Evolutionary conservation across 2,888 invertebrate genomes (phyloP).

Genomic region (Drosophila meridionalis): DNA sequence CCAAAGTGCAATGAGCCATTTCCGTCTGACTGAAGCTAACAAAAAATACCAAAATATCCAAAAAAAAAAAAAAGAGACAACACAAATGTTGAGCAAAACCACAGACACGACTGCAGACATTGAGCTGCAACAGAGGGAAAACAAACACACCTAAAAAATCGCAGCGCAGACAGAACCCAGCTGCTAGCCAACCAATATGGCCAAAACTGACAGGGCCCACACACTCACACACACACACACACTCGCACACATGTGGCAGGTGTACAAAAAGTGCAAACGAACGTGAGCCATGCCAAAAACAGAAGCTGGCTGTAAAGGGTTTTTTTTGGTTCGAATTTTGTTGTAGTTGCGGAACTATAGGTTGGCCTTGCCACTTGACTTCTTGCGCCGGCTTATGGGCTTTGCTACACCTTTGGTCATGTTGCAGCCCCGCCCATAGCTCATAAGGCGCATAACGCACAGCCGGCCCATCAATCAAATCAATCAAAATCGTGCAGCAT

Average conservation of each 20-base stretch:
- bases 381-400: conserved; percentile 55
- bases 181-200: conserved; percentile 67
- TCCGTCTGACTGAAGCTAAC: conserved; percentile 40
- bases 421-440: conserved; percentile 60
- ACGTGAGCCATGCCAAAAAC: conserved; percentile 25
- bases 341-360: conserved; percentile 6
- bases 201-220: conserved; percentile 66
- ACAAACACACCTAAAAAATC: conserved; percentile 10
- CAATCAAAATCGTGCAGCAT: conserved; percentile 68
- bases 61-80: conserved; percentile 40
- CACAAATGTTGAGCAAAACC: conserved; percentile 77
- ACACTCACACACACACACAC: conserved; percentile 24
- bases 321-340: conserved; percentile 36
- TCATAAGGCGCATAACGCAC: conserved; percentile 52
- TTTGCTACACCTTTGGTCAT: conserved; percentile 59
- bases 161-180: conserved; percentile 73
- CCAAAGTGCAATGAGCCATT: conserved; percentile 82
- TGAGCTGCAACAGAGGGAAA: conserved; percentile 28
- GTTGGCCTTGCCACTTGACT: conserved; percentile 60
- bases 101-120: conserved; percentile 64
- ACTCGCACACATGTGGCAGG: conserved; percentile 35
- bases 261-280: conserved; percentile 66
- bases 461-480: conserved; percentile 41
- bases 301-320: conserved; percentile 25
- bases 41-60: not conserved